Evolutionary conservation across 2,113 vertebrate genomes (phyloP).

Genomic region (Peromyscus polionotus): DNA sequence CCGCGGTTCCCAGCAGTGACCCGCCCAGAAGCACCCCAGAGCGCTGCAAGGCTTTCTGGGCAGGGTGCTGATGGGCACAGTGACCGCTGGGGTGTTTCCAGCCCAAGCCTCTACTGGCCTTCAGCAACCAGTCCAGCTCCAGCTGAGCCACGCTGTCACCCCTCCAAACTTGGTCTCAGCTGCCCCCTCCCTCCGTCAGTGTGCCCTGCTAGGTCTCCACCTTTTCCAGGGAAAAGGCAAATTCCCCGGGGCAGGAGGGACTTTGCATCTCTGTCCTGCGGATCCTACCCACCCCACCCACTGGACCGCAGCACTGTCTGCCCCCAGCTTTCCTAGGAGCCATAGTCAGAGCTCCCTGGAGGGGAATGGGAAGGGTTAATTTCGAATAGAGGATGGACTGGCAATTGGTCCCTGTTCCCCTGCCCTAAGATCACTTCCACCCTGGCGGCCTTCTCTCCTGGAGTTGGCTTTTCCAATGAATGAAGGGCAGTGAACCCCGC

Average conservation of each 20-base stretch:
- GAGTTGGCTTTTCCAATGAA: not conserved
- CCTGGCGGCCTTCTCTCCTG: fast-evolving
- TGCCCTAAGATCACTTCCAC: fast-evolving
- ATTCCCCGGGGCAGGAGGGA: not conserved
- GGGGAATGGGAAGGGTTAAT: not conserved
- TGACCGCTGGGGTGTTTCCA: not conserved
- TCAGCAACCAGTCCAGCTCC: not conserved
- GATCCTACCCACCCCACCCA: not conserved
- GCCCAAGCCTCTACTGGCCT: fast-evolving
- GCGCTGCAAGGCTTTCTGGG: not conserved
- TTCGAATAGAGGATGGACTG: fast-evolving
- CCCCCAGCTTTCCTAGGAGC: fast-evolving
- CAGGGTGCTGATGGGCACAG: too few relatives aligned
- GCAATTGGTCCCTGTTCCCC: not conserved
- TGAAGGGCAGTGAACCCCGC: not conserved
- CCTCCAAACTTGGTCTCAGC: not conserved
- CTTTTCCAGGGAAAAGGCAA: not conserved
- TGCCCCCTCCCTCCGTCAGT: not conserved
- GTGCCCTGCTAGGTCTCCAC: not conserved
- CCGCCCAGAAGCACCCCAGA: not conserved
- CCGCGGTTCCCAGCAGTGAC: not conserved
- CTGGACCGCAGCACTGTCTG: fast-evolving
- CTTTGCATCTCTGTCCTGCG: not conserved
- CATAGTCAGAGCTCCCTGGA: not conserved
- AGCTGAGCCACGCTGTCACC: fast-evolving